These are phyloP conservation scores for Notolepis coatsorum DNA, from an alignment of 2,797 vertebrate species.

Conservation along the genomic window DNA sequence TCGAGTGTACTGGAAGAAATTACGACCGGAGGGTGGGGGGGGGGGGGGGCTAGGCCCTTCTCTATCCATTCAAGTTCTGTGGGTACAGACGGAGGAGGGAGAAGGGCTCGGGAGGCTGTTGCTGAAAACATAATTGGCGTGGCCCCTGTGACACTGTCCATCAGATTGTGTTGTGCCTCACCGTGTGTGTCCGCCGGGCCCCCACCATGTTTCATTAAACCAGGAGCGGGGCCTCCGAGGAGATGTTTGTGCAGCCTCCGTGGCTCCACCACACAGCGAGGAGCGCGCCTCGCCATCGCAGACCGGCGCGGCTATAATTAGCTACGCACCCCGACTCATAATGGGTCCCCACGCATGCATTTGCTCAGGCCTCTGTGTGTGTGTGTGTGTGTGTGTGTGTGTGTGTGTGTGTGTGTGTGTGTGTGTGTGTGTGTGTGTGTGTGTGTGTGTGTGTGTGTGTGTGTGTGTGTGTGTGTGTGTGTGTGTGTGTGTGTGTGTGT, in stretches of 20 bases:
- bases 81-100: slow-evolving; percentile 44
- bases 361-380: neutral
- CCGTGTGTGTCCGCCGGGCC: slow-evolving; percentile 66
- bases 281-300: slow-evolving; percentile 54
- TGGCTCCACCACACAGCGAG: slow-evolving; percentile 74
- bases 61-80: too few relatives aligned
- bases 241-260: slow-evolving; percentile 77
- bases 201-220: slow-evolving; percentile 78
- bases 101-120: slow-evolving; percentile 52
- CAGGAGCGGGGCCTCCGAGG: slow-evolving; percentile 71
- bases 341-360: slow-evolving; percentile 35
- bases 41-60: too few relatives aligned
- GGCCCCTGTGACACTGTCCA: slow-evolving; percentile 73
- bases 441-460: neutral
- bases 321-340: slow-evolving; percentile 53
- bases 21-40: too few relatives aligned
- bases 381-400: neutral
- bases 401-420: neutral
- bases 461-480: neutral
- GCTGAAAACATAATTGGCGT: slow-evolving; percentile 81
- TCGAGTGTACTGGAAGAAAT: too few relatives aligned
- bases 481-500: neutral
- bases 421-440: slow-evolving; percentile 12
- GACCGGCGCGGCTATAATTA: slow-evolving; percentile 59
- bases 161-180: slow-evolving; percentile 71